Percentiles rank a stretch among this genome's conserved stretches.
These are phyloP conservation scores for Phragmatobia fuliginosa DNA, from an alignment of 2,888 invertebrate genomes.

Conservation along the genomic window DNA sequence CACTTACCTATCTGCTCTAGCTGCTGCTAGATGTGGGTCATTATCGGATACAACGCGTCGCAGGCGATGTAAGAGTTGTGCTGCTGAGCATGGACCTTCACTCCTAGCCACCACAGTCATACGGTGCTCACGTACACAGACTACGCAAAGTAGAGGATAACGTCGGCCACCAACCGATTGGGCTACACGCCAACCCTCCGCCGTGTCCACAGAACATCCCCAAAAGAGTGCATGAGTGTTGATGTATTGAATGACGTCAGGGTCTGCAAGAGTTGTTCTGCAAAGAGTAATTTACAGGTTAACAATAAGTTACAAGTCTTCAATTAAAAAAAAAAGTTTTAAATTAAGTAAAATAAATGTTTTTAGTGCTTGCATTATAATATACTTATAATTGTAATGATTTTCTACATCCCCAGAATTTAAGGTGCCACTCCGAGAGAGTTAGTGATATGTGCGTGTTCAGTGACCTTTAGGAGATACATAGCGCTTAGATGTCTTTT, in stretches of 20 bases:
- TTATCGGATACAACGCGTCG: constrained; percentile 93
- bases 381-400: too few species aligned
- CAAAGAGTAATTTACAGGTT: constrained; percentile 5
- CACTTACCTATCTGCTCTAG: constrained; percentile 93
- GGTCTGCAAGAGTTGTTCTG: constrained; percentile 90
- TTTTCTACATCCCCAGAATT: too few species aligned
- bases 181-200: constrained; percentile 97
- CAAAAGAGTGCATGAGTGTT: constrained; percentile 96
- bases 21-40: constrained; percentile 94
- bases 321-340: too few species aligned
- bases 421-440: too few species aligned
- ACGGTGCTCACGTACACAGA: constrained; percentile 95
- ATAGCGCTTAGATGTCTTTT: too few species aligned
- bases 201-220: constrained; percentile 95
- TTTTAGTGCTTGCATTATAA: too few species aligned
- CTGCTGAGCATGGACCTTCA: constrained; percentile 93
- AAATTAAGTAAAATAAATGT: too few species aligned
- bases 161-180: constrained; percentile 94
- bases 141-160: constrained; percentile 94
- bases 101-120: constrained; percentile 97
- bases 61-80: constrained; percentile 90
- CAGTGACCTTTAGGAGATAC: too few species aligned
- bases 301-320: too few species aligned
- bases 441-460: too few species aligned
- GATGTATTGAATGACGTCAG: constrained; percentile 92